phyloP scores from a whole-genome alignment of 2,888 invertebrate genomes.

The Chymomyza caudatula region DNA sequence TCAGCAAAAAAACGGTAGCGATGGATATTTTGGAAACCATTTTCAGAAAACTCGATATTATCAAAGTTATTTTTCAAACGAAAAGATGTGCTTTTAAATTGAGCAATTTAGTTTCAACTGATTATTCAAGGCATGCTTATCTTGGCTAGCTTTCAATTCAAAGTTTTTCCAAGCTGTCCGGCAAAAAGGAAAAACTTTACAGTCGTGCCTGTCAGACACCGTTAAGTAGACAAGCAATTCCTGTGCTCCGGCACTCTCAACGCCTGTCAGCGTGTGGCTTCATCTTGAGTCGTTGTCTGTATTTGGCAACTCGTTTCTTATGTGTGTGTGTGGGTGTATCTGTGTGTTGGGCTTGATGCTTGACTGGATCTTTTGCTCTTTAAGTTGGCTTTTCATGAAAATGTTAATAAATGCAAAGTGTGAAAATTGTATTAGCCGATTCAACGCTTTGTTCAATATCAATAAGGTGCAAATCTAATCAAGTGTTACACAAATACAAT shows the following conservation, averaged over 20 bases:
- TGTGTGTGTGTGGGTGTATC: neutral
- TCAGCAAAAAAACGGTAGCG: conserved; percentile 30
- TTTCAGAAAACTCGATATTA: neutral
- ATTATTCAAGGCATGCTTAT: neutral
- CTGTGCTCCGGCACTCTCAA: neutral
- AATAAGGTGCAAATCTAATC: conserved; percentile 36
- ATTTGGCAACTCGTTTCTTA: neutral
- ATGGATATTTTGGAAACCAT: conserved; percentile 44
- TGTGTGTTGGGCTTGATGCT: neutral
- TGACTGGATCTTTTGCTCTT: neutral
- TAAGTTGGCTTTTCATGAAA: neutral
- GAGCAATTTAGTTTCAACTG: neutral
- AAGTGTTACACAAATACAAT: conserved; percentile 21
- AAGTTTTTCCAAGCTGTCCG: neutral
- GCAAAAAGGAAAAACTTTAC: neutral
- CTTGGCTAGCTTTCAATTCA: neutral
- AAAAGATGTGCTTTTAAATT: no score
- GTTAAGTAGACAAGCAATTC: conserved; percentile 3
- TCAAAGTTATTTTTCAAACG: no score
- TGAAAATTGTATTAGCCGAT: conserved; percentile 14
- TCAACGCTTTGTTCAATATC: conserved; percentile 8
- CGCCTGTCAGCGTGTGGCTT: conserved; percentile 6
- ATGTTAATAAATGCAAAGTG: conserved; percentile 17
- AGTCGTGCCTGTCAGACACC: conserved; percentile 1
- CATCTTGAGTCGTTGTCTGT: neutral